These are phyloP conservation scores for Drosophila setosimentum DNA, from an alignment of 2,888 invertebrate genomes.

Conservation along the genomic window DNA sequence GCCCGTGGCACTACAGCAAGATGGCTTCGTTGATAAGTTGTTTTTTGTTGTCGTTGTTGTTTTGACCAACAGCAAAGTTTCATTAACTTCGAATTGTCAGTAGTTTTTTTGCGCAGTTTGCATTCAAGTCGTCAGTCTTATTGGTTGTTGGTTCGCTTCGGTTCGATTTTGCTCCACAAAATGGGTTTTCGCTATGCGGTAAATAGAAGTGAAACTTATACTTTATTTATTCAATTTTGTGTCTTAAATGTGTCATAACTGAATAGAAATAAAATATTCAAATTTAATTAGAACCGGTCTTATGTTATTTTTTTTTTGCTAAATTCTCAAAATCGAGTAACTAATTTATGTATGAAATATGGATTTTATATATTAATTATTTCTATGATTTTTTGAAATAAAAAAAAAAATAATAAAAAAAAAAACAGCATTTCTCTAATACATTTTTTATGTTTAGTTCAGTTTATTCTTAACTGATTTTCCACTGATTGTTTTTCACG, in stretches of 20 bases:
- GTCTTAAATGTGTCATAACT: neutral
- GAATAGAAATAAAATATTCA: neutral
- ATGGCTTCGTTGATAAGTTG: conserved; percentile 4
- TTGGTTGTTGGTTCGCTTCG: neutral
- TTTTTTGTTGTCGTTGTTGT: neutral
- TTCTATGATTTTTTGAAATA: neutral
- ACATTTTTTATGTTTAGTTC: neutral
- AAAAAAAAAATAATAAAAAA: no score
- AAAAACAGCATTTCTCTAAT: neutral
- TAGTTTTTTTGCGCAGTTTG: conserved; percentile 1
- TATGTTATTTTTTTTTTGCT: neutral
- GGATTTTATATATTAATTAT: neutral
- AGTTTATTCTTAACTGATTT: neutral
- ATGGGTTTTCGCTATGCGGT: conserved; percentile 11
- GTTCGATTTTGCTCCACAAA: neutral
- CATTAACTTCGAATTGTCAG: neutral
- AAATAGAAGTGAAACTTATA: neutral
- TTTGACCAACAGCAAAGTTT: neutral
- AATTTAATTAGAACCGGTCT: neutral
- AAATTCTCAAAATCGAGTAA: neutral
- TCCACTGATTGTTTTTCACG: neutral
- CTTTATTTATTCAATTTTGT: neutral
- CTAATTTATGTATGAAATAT: neutral
- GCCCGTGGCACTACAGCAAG: neutral
- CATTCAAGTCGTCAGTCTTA: neutral